phyloP scores from a whole-genome alignment of 1,140 invertebrate genomes.

The Nebria ingens region DNA sequence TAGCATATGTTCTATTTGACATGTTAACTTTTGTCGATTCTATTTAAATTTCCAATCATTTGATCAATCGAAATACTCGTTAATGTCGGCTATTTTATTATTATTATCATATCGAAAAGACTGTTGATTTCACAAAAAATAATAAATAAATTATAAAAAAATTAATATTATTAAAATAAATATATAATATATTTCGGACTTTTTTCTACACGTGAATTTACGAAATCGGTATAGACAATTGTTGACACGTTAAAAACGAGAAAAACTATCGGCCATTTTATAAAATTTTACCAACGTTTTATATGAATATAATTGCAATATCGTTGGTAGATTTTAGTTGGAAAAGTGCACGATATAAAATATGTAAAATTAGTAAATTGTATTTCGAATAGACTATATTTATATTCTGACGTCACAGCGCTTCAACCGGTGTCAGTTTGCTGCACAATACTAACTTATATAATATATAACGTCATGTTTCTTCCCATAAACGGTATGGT shows the following conservation, averaged over 20 bases:
- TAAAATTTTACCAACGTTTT: not conserved
- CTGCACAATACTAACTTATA: no score
- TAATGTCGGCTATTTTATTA: constrained; percentile 1
- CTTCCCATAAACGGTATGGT: no score
- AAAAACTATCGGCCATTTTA: constrained; percentile 1
- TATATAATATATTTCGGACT: not conserved
- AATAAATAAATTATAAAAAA: constrained; percentile 2
- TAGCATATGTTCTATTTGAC: not conserved
- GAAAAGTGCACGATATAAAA: not conserved
- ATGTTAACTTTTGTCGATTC: not conserved
- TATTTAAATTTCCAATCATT: not conserved
- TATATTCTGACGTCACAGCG: no score
- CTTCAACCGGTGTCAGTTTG: no score
- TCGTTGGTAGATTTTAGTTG: not conserved
- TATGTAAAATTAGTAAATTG: no score
- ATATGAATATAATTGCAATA: not conserved
- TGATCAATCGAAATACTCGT: not conserved
- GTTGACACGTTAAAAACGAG: not conserved
- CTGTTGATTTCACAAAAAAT: constrained; percentile 10
- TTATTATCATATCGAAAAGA: constrained; percentile 10
- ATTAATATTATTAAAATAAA: no score
- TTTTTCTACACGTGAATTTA: constrained; percentile 2
- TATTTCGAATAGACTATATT: no score
- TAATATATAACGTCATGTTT: no score
- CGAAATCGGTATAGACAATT: constrained; percentile 5